Conservation (phyloP, 2,888 invertebrate genomes). For the Gasteruption jaculator region DNA sequence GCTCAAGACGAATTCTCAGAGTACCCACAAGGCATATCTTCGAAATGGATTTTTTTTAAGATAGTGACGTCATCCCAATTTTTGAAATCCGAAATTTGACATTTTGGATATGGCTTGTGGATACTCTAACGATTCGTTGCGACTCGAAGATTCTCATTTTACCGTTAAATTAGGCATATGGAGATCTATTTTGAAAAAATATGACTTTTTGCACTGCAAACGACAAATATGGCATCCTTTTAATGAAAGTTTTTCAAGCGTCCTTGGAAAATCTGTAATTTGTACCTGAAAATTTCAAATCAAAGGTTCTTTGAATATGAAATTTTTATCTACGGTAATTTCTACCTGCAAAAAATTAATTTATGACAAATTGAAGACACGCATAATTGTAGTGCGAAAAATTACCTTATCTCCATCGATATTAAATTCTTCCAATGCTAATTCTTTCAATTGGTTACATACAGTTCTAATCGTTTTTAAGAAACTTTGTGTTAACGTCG, state of each 20-base stretch:
- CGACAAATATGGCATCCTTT: constrained; percentile 55
- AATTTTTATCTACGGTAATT: background rate
- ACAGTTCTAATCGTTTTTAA: constrained; percentile 39
- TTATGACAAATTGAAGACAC: constrained; percentile 3
- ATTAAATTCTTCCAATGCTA: constrained; percentile 55
- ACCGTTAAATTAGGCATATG: constrained; percentile 56
- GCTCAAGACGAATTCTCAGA: too few species aligned
- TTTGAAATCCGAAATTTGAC: too few species aligned
- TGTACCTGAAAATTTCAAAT: constrained; percentile 54
- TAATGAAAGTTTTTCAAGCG: constrained; percentile 60
- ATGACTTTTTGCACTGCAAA: constrained; percentile 52
- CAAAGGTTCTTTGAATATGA: background rate
- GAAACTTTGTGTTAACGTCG: too few species aligned
- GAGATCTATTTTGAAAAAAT: constrained; percentile 56
- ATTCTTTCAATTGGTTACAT: constrained; percentile 51
- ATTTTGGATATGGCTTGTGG: too few species aligned
- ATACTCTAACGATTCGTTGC: too few species aligned
- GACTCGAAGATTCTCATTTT: too few species aligned
- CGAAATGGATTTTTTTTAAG: too few species aligned
- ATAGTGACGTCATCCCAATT: too few species aligned
- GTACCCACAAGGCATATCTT: too few species aligned
- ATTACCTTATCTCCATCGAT: constrained; percentile 54
- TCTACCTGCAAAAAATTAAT: constrained; percentile 2
- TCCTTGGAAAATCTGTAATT: constrained; percentile 62
- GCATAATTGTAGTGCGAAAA: constrained; percentile 15